Conservation (phyloP, 2,888 invertebrate species). For the Encarsia formosa region DNA sequence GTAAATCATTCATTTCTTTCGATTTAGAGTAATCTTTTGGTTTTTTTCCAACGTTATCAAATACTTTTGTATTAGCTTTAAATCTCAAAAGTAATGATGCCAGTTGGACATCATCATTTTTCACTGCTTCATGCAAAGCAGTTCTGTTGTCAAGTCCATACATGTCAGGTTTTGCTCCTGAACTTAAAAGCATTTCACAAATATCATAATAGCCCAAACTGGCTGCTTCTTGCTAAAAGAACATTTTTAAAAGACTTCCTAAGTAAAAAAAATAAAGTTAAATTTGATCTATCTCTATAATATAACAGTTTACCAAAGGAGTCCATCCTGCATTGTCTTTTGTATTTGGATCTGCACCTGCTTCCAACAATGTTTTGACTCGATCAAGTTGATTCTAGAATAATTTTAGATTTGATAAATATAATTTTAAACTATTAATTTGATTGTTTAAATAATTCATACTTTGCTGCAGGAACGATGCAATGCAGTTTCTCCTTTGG, state of each 20-base stretch:
- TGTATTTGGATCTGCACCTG: constrained; percentile 64
- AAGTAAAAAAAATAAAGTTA: neutral
- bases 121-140: constrained; percentile 65
- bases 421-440: constrained; percentile 1
- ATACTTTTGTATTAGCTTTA: constrained; percentile 57
- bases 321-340: constrained; percentile 71
- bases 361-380: constrained; percentile 55
- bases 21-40: constrained; percentile 48
- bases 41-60: constrained; percentile 57
- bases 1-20: constrained; percentile 34
- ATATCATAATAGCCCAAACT: constrained; percentile 58
- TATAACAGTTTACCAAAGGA: constrained; percentile 54
- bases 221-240: constrained; percentile 61
- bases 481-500: constrained; percentile 64
- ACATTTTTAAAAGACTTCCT: constrained; percentile 8
- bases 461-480: constrained; percentile 56
- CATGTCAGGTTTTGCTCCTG: constrained; percentile 60
- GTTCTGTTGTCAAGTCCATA: constrained; percentile 63
- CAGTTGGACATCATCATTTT: constrained; percentile 53
- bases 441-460: neutral
- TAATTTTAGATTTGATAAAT: constrained; percentile 13
- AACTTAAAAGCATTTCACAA: constrained; percentile 56
- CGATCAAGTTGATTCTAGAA: constrained; percentile 53
- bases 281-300: neutral
- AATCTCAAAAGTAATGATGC: constrained; percentile 57